Evolutionary conservation across 2,113 vertebrate genomes (phyloP).

Genomic region (Caloenas nicobarica): DNA sequence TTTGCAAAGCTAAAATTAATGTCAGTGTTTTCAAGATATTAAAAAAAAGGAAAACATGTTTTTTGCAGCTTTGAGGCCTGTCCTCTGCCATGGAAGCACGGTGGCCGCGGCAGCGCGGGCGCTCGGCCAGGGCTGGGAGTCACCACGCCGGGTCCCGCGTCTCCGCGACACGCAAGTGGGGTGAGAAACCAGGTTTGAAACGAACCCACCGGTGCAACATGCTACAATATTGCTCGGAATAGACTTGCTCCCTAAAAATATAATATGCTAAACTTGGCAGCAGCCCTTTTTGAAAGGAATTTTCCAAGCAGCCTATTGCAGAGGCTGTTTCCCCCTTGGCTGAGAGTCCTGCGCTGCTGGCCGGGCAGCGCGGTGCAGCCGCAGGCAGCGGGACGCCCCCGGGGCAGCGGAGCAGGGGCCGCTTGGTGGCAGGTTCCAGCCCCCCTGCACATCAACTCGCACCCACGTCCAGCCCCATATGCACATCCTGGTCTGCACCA

Average conservation of each 20-base stretch:
- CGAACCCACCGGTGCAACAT: background rate
- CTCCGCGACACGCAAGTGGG: rapidly evolving
- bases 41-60: background rate
- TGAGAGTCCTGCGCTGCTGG: background rate
- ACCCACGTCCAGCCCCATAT: rapidly evolving
- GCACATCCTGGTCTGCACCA: rapidly evolving
- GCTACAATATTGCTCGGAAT: background rate
- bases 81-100: background rate
- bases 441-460: background rate
- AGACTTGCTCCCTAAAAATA: slow-evolving; percentile 52
- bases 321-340: background rate
- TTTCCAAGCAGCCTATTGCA: slow-evolving; percentile 55
- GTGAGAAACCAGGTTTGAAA: background rate
- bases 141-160: rapidly evolving
- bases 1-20: slow-evolving; percentile 46
- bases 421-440: background rate
- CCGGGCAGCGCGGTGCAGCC: background rate
- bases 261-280: slow-evolving; percentile 40
- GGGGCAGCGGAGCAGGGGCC: rapidly evolving
- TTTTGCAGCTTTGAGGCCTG: background rate
- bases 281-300: slow-evolving; percentile 49
- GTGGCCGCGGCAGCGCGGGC: background rate
- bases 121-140: background rate
- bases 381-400: background rate
- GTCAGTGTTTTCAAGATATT: background rate